Conservation (phyloP, 37 sponge, comb jelly and placozoan species). For the Chondrilla cf. caribensis region DNA sequence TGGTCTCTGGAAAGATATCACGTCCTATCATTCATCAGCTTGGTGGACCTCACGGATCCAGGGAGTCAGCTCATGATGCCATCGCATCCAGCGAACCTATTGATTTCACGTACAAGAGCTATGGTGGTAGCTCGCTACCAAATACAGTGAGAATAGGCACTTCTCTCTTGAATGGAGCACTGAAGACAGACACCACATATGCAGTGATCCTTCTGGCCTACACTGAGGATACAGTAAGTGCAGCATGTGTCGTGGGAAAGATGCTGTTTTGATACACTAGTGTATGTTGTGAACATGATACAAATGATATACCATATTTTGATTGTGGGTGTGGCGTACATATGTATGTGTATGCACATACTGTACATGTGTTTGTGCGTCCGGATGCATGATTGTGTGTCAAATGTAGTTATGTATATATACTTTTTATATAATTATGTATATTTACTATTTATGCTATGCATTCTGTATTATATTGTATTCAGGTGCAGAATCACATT, state of each 20-base stretch:
- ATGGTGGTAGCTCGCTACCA: neutral
- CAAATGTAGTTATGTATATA: no score
- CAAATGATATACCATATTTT: no score
- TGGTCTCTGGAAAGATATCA: neutral
- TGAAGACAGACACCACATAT: constrained; percentile 2
- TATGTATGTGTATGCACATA: no score
- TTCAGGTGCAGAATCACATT: neutral
- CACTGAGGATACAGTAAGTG: constrained; percentile 14
- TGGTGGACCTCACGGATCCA: neutral
- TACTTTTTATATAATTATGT: no score
- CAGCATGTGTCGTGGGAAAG: neutral
- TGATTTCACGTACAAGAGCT: constrained; percentile 15
- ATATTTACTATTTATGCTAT: no score
- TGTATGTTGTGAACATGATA: neutral
- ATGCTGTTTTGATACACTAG: neutral
- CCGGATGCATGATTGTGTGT: no score
- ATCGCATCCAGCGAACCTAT: neutral
- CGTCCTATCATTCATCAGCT: neutral
- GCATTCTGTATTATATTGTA: no score
- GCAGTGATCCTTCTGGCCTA: constrained; percentile 19
- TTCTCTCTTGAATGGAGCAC: neutral
- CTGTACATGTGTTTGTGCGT: no score
- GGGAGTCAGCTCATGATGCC: neutral
- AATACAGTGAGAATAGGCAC: neutral
- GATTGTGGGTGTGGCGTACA: no score